Evolutionary conservation across 1,140 invertebrate species (phyloP).

Genomic region (Geopemphigus sp.): DNA sequence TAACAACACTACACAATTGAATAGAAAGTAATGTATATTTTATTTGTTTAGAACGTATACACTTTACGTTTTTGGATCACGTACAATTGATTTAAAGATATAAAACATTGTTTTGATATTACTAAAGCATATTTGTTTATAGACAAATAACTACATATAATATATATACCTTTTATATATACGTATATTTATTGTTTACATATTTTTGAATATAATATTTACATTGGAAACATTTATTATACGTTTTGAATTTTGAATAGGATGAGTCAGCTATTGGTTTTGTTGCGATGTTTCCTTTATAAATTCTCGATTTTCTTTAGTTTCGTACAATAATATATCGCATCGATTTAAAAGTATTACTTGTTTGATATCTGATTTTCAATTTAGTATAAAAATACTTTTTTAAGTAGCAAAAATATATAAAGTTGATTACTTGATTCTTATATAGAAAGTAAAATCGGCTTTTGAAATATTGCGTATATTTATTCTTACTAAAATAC

Average conservation of each 20-base stretch:
- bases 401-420: not conserved
- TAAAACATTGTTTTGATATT: not conserved
- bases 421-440: not conserved
- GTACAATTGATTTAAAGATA: not conserved
- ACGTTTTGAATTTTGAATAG: not conserved
- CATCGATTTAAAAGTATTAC: no score
- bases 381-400: not conserved
- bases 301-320: no score
- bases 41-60: no score
- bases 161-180: no score
- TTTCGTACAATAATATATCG: no score
- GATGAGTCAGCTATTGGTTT: not conserved
- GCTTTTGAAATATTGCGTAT: not conserved
- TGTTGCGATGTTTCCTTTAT: no score
- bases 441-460: not conserved
- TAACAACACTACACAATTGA: no score
- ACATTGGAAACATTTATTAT: not conserved
- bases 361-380: not conserved
- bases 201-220: not conserved
- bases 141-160: conserved; percentile 1
- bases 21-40: no score
- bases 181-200: no score
- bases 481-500: not conserved
- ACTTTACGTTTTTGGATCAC: no score
- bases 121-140: not conserved